Base-by-base conservation (phyloP, 2,888 invertebrate genomes). In the Gasteruption jaculator region DNA sequence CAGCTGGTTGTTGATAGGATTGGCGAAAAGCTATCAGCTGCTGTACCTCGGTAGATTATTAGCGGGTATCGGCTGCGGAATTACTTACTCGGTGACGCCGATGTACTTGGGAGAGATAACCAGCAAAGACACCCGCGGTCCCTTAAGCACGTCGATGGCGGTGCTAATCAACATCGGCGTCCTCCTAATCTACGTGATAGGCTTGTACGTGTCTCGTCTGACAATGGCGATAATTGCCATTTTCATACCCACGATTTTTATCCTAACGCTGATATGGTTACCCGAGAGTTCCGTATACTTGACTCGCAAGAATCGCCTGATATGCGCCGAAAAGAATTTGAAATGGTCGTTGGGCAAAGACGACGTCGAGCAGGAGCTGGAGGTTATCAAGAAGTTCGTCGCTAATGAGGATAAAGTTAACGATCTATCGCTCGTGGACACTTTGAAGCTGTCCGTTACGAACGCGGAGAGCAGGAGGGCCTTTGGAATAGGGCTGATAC, bases 71-170 rank as follows among this genome's bases (percentile, higher is more conserved):
- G 65, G 70, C 2, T 65, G 65, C 16, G 70, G 70, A 4, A 61
- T 70, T 2, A 65, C 68, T 3, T 67, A 67, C 36, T 54, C 67
- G 11, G 68, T 69, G 4, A 59, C 64, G 41, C 68, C 70, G 1
- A 66, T 69, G 59, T 70, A 70, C 39, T 51, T 69, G 5, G 68
- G 65, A 3, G 70, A 70, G 43, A 58, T 69, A 19, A 67, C 61
- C 41, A 65, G 59, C 30, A 70, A 68, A 43, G 54, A 58, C 38
- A 63, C 65, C 0, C 52, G 70, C 8, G 70, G 70, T 12, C 61
- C 67, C 1, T 44, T 69, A 29, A 61, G 66, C 24, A 58, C 55
- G 10, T 50, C 63, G 12, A 54, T 60, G 41, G 61, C 68, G 3
- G 63, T 66, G 3, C 51, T 66, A 11, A 53, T 68, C 29, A 69